Conservation (phyloP, 2,113 vertebrate genomes). For the Triplophysa tibetana region DNA sequence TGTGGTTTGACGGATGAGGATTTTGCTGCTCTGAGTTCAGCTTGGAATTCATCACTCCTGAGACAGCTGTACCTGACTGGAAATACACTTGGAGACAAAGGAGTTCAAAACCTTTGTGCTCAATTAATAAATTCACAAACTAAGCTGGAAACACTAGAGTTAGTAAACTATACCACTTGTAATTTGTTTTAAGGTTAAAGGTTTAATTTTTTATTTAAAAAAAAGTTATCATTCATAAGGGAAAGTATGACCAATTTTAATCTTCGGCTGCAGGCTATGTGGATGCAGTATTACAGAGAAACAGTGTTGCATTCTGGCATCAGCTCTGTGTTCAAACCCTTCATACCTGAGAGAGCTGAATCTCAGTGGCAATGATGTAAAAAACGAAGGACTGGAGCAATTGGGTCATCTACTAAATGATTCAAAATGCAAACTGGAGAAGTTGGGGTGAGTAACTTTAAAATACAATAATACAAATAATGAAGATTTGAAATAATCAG, state of each 20-base stretch:
- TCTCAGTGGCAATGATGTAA: conserved; percentile 4
- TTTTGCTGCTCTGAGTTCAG: no score
- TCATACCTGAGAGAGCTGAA: conserved; percentile 18
- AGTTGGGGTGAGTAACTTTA: background rate
- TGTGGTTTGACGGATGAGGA: no score
- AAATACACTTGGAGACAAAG: no score
- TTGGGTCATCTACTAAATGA: background rate
- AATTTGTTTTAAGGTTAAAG: no score
- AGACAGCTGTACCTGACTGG: no score
- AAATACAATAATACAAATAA: background rate
- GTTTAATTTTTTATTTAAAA: no score
- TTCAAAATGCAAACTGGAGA: background rate
- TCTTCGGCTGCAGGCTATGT: background rate
- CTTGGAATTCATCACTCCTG: no score
- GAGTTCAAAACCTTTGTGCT: no score
- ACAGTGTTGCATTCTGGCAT: background rate
- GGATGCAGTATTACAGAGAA: conserved; percentile 6
- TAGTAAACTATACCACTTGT: no score
- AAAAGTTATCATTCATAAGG: background rate
- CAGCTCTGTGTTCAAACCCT: background rate
- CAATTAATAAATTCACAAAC: no score
- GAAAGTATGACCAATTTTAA: no score
- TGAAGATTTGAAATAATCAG: background rate
- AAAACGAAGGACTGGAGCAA: background rate
- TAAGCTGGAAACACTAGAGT: no score